Base-by-base conservation (phyloP, 2,888 invertebrate genomes). In the Lasius fuliginosus region DNA sequence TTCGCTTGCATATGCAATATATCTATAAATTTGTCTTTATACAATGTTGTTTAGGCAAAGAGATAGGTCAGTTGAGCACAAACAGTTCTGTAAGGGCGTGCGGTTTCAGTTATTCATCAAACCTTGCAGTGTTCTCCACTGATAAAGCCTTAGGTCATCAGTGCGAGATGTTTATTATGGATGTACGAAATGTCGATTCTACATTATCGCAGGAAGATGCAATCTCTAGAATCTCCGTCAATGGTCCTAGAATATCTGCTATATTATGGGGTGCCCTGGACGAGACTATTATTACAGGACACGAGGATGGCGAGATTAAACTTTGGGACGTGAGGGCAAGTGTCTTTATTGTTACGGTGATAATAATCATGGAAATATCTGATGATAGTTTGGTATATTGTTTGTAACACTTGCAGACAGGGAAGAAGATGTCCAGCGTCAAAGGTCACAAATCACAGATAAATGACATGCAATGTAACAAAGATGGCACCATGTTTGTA, bases 401-500 rank as follows among this genome's bases (percentile, higher is more conserved):
- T 68, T 68, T 62, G 11, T 15, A 3, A 62, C 56, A 6, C n/a
- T 15, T 75, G 62, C 94, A 98, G 97, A 98, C 97, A 88, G 98
- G 98, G 49, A 98, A 98, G 93, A 97, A 97, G 95, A 94, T 98
- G 42, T 97, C 97, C 89, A 96, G 97, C 3, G 96, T 97, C 12
- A 97, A 97, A 88, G 98, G 98, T 91, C 99, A 99, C 94, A 97
- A 97, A 8, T 97, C 96, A 85, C 97, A 97, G 91, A 99, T 99
- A 91, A 99, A 98, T 94, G 99, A 99, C 94, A 98, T 99, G 97
- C 99, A 99, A 95, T 96, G 98, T 94, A 98, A 98, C 79, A 97
- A 98, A 90, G 99, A 99, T 93, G 97, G 97, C 33, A 98, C 98
- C 15, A 98, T 99, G 98, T 98, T 99, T 93, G 98, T 99, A 53